Base-by-base conservation (phyloP, 2,888 invertebrate genomes). In the Cylindroiulus punctatus region DNA sequence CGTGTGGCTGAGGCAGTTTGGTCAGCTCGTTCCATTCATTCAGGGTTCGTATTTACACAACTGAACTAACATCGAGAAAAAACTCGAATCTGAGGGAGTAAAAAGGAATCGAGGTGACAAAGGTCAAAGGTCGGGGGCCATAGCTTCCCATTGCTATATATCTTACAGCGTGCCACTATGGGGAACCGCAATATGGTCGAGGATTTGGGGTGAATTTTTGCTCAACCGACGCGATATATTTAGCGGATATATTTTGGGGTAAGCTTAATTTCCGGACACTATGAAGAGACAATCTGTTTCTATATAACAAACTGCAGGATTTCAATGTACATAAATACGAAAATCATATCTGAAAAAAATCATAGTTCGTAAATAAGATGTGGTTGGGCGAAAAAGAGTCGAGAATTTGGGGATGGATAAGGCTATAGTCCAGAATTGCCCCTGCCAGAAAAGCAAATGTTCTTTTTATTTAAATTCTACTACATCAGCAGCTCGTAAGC, bases 1-100 rank as follows among this genome's bases (percentile, higher is more conserved):
- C 65, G 65, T 65, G 65, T 65, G 65, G 65, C 65, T 65, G 65
- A 65, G 65, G 65, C 65, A 65, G 65, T 65, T 65, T 65, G 65
- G 65, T 65, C 65, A 65, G 65, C 65, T 65, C 65, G 65, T 65
- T 65, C 65, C 65, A 65, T 65, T 65, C 65, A 65, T n/a, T 22
- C 65, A 65, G 65, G 65, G 65, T 65, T 65, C 65, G 65, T 65
- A 65, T 65, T 65, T 65, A 65, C 65, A 65, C 26, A 65, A 65
- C 22, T 65, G 65, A 65, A 65, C 65, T 65, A 65, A 65, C 65
- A 65, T 65, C 65, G 65, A 65, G 65, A 65, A 65, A 65, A 65
- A 65, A 57, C 65, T 65, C 65, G 65, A 65, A 65, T 65, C 65
- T 65, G 65, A 65, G 26, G 65, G 65, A 12, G 65, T 65, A 22